These are phyloP conservation scores for Chromis chromis DNA, from an alignment of 2,797 vertebrate genomes.

Conservation along the genomic window DNA sequence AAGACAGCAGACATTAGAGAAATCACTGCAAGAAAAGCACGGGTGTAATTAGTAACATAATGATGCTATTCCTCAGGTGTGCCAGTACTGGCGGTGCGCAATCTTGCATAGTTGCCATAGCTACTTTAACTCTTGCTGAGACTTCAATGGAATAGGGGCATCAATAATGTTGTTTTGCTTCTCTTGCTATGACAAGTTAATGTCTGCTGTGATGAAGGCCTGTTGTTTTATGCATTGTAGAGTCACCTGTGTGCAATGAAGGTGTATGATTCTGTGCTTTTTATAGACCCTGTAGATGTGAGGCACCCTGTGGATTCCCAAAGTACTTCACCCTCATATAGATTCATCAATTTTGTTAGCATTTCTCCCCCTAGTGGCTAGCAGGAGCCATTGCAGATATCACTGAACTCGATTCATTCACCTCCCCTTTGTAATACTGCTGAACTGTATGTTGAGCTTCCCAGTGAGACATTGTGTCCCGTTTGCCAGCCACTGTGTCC, in stretches of 20 bases:
- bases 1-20: background rate
- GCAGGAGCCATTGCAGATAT: constrained; percentile 9
- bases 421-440: constrained; percentile 14
- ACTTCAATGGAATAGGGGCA: background rate
- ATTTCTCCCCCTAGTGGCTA: constrained; percentile 47
- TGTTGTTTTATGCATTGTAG: background rate
- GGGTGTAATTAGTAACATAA: background rate
- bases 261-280: background rate
- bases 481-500: constrained; percentile 16
- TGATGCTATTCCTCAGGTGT: background rate
- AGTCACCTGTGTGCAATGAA: background rate
- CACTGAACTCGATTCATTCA: constrained; percentile 10
- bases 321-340: background rate
- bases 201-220: background rate
- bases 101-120: background rate
- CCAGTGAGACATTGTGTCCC: constrained; percentile 9
- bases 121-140: background rate
- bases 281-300: background rate
- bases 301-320: background rate
- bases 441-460: constrained; percentile 27
- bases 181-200: background rate
- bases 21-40: background rate
- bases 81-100: background rate
- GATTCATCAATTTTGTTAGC: background rate
- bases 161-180: background rate